A percentile compares a stretch with the other conserved stretches of the same genome.
Conservation (phyloP, 1,140 invertebrate species). For the Tribolium madens region DNA sequence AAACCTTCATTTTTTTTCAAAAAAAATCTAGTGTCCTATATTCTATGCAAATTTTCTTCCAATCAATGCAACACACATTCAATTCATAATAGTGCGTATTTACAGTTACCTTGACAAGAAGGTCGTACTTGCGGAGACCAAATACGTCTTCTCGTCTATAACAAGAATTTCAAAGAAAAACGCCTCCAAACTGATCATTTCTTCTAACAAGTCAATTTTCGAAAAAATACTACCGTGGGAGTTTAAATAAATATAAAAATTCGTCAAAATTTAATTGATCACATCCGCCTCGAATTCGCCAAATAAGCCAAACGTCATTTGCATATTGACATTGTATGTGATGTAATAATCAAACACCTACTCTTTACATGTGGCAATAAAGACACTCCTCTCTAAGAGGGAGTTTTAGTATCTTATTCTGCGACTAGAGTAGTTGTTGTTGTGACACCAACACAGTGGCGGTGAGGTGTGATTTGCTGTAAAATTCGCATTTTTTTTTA, state of each 20-base stretch:
- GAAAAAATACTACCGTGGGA: too few relatives aligned
- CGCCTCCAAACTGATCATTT: neutral
- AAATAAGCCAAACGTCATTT: conserved; percentile 4
- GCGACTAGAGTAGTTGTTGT: neutral
- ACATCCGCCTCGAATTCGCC: neutral
- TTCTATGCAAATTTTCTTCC: too few relatives aligned
- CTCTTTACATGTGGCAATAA: neutral
- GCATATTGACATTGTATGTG: conserved; percentile 6
- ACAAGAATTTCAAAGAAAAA: neutral
- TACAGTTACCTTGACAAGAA: neutral
- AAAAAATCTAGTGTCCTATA: too few relatives aligned
- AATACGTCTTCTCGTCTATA: neutral
- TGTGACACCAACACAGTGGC: neutral
- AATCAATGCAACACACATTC: too few relatives aligned
- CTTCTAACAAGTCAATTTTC: neutral
- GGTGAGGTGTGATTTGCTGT: neutral
- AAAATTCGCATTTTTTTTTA: neutral
- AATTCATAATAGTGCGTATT: neutral
- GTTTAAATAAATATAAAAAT: neutral
- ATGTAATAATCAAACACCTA: conserved; percentile 18
- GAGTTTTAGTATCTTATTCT: neutral
- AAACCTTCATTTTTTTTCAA: too few relatives aligned
- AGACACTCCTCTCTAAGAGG: neutral
- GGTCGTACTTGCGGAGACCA: neutral
- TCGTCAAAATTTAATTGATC: neutral